phyloP scores from a whole-genome alignment of 2,888 invertebrate genomes.

The Amaurobius ferox region DNA sequence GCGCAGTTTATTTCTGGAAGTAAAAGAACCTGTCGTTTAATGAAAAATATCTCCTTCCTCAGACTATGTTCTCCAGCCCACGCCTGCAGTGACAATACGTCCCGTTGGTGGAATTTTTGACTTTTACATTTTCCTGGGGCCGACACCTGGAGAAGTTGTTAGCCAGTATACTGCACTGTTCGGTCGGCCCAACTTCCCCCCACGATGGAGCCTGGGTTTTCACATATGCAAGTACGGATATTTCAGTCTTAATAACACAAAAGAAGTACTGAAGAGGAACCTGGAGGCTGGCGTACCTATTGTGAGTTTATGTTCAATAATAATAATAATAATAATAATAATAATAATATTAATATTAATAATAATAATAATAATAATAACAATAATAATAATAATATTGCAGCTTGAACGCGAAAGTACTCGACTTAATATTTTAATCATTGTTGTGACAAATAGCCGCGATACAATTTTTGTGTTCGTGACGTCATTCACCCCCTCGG shows the following conservation, averaged over 20 bases:
- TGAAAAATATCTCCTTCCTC: constrained; percentile 73
- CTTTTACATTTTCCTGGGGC: constrained; percentile 80
- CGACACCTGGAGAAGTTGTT: constrained; percentile 80
- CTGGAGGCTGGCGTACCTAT: constrained; percentile 86
- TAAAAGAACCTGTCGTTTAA: too few relatives aligned
- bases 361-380: neutral
- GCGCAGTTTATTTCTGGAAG: too few relatives aligned
- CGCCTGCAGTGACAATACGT: constrained; percentile 81
- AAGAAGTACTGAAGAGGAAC: constrained; percentile 83
- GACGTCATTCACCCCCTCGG: too few relatives aligned
- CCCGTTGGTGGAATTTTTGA: constrained; percentile 81
- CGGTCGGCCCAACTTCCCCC: constrained; percentile 75
- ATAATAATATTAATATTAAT: neutral
- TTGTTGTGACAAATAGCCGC: too few relatives aligned
- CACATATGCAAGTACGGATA: constrained; percentile 82
- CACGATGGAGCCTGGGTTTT: constrained; percentile 79
- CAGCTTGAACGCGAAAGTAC: too few relatives aligned
- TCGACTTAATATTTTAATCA: too few relatives aligned
- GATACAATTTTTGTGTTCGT: too few relatives aligned
- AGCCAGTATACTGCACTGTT: constrained; percentile 77
- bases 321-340: neutral
- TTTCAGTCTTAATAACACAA: constrained; percentile 82
- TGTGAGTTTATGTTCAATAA: constrained; percentile 81
- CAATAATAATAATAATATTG: too few relatives aligned
- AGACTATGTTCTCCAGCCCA: constrained; percentile 80